A percentile compares a stretch with the other conserved stretches of the same genome.
These are phyloP conservation scores for Liolophura sinensis DNA, from an alignment of 1,140 invertebrate genomes.

Conservation along the genomic window DNA sequence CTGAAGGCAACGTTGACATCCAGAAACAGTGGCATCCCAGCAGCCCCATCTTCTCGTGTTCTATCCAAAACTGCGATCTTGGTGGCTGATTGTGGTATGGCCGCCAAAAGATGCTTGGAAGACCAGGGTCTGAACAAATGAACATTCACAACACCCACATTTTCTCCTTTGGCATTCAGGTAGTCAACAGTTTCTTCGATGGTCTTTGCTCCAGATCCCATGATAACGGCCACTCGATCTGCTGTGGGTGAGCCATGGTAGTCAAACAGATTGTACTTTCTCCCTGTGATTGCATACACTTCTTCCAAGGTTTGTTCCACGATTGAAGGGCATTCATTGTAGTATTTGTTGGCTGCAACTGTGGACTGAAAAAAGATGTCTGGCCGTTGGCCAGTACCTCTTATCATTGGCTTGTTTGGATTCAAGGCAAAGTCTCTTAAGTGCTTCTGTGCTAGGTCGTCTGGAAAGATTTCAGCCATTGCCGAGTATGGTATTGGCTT, in stretches of 20 bases:
- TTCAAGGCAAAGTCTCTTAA: constrained; percentile 19
- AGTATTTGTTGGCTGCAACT: constrained; percentile 17
- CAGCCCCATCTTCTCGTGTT: constrained; percentile 18
- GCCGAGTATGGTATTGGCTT: constrained; percentile 14
- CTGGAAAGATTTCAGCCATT: constrained; percentile 14
- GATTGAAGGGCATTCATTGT: constrained; percentile 8
- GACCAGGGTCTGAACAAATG: constrained; percentile 18
- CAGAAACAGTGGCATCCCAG: constrained; percentile 19
- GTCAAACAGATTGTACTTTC: constrained; percentile 17
- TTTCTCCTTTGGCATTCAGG: constrained; percentile 15
- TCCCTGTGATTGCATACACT: constrained; percentile 10
- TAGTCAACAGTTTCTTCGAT: constrained; percentile 17
- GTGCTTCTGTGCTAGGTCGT: constrained; percentile 10
- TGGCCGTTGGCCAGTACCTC: constrained; percentile 20
- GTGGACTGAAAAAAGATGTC: constrained; percentile 23
- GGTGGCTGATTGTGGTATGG: constrained; percentile 11
- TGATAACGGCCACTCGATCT: constrained; percentile 14
- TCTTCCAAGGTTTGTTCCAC: constrained; percentile 14
- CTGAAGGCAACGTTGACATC: constrained; percentile 22
- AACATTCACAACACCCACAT: constrained; percentile 14
- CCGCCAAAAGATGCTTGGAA: constrained; percentile 15
- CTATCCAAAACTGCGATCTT: constrained; percentile 20
- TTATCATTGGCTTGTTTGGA: constrained; percentile 15
- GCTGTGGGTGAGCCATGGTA: constrained; percentile 17
- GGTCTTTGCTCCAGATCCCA: constrained; percentile 19